phyloP scores from a whole-genome alignment of 1,140 invertebrate species.

The Cephus cinctus region DNA sequence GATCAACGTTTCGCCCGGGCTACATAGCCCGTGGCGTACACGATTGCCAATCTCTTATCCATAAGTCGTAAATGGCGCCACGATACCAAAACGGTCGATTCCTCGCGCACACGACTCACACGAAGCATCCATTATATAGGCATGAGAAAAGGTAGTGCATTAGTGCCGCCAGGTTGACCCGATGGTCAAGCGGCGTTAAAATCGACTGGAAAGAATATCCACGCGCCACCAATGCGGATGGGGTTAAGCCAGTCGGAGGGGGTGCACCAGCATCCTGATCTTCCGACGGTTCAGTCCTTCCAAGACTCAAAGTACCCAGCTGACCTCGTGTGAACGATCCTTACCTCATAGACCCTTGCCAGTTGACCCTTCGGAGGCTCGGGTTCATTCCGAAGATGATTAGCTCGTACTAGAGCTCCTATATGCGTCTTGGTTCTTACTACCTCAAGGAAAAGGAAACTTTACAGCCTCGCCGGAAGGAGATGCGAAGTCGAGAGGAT shows the following conservation, averaged over 20 bases:
- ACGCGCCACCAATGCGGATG: slow-evolving; percentile 19
- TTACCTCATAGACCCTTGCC: slow-evolving; percentile 4
- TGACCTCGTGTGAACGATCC: slow-evolving; percentile 27
- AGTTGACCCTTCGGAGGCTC: neutral
- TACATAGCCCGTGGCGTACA: slow-evolving; percentile 23
- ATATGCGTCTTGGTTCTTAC: too few species aligned
- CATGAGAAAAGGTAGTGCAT: slow-evolving; percentile 30
- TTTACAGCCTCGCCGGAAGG: slow-evolving; percentile 23
- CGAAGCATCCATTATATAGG: slow-evolving; percentile 29
- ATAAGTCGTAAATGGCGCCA: slow-evolving; percentile 29
- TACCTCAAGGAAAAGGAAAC: too few species aligned
- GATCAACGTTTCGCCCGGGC: slow-evolving; percentile 27
- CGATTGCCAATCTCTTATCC: slow-evolving; percentile 25
- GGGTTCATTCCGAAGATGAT: too few species aligned
- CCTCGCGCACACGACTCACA: slow-evolving; percentile 20
- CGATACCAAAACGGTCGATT: slow-evolving; percentile 21
- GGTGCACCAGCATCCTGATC: too few species aligned
- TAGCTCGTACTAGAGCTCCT: too few species aligned
- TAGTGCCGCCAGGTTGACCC: slow-evolving; percentile 37
- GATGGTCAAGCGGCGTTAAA: slow-evolving; percentile 27
- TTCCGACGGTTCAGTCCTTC: slow-evolving; percentile 16
- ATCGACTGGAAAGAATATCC: slow-evolving; percentile 24
- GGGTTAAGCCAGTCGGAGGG: slow-evolving; percentile 30
- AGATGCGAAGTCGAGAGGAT: slow-evolving; percentile 4
- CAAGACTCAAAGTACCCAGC: slow-evolving; percentile 14